Conservation (phyloP, 1,140 invertebrate genomes). For the Pseudoatta argentina region DNA sequence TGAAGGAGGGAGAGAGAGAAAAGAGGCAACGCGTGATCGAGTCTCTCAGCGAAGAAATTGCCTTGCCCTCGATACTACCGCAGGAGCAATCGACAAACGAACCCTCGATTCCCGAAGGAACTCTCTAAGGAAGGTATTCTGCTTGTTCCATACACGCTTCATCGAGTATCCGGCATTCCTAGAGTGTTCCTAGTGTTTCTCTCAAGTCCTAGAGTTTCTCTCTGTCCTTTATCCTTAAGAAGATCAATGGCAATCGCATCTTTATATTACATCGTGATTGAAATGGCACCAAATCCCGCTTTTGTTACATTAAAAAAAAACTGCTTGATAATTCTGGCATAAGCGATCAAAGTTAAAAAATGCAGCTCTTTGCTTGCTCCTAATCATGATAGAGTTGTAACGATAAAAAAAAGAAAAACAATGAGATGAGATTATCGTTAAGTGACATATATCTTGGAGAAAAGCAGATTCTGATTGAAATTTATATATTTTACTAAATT, state of each 20-base stretch:
- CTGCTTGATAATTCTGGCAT: background rate
- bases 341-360: background rate
- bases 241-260: constrained; percentile 35
- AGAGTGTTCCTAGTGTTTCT: constrained; percentile 49
- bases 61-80: constrained; percentile 69
- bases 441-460: background rate
- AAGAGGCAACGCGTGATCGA: constrained; percentile 33
- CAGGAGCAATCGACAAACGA: constrained; percentile 69
- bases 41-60: constrained; percentile 72
- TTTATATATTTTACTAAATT: constrained; percentile 37
- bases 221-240: constrained; percentile 19
- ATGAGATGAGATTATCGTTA: background rate
- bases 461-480: constrained; percentile 40
- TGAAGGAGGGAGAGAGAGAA: background rate
- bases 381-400: background rate
- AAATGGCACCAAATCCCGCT: background rate
- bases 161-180: constrained; percentile 66
- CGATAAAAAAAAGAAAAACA: constrained; percentile 4
- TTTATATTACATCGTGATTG: constrained; percentile 42
- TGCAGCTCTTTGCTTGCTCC: background rate
- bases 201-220: constrained; percentile 62
- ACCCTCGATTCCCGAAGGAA: constrained; percentile 74
- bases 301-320: background rate
- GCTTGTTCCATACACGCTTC: constrained; percentile 51
- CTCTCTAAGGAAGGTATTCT: constrained; percentile 57